Base-by-base conservation (phyloP, 2,113 vertebrate genomes). In the Antigone vipio region DNA sequence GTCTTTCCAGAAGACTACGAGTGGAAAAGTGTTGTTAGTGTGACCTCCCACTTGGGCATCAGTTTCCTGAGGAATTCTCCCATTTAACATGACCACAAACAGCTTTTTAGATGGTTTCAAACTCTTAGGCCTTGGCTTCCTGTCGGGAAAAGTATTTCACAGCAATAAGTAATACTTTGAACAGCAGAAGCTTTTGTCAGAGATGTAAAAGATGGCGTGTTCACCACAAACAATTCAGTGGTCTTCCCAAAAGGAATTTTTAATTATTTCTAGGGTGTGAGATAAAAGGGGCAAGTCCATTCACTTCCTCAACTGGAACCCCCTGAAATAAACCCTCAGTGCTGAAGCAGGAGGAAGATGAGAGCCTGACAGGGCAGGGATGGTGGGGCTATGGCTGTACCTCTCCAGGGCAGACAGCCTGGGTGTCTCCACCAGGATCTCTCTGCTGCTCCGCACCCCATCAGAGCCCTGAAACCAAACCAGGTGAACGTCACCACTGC, bases 401-500 rank as follows among this genome's bases (percentile, higher is more conserved):
- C 98, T 96, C 32, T 93, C 97, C 82, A 94, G 88, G 16, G 84
- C 81, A 79, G 93, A 82, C 75, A 98, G 95, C 49, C 92, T 96
- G 23, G 98, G 94, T 3, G 99, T 98, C 87, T 99, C 98, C 81
- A 99, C 76, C 71, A 98, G 72, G 49, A 97, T 98, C 91, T 97
- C 94, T 91, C 89, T 93, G 89, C 92, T 97, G 79, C 88, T 97
- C 32, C 29, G 68, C 10, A 38, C 47, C 50, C 95, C 85, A 19
- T 93, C 88, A n/a, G 95, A 96, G 76, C 94, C 98, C 99, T 99
- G 77, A 85, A 97, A 97, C 12, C 73, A 79, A 79, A 92, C 21
- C 66, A 71, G 82, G 75, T 27, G 83, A 93, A 91, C 0, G n/a
- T 82, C 60, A 84, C 26, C 19, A 0, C 40, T 74, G 63, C 47